Conservation (phyloP, 2,113 vertebrate species). For the Albula glossodonta region DNA sequence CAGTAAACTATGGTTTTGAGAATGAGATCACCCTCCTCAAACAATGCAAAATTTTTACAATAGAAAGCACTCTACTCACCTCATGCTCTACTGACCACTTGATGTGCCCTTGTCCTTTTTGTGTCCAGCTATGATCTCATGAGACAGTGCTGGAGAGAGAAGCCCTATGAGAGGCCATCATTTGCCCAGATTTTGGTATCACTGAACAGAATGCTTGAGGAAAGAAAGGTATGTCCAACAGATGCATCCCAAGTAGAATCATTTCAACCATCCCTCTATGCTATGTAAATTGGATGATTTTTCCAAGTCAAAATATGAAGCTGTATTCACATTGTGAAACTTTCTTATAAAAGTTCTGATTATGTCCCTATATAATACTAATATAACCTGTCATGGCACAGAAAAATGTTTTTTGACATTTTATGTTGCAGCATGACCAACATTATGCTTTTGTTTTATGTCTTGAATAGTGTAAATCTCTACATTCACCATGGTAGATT, state of each 20-base stretch:
- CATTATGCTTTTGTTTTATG: neutral
- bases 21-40: neutral
- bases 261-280: neutral
- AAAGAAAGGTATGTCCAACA: slow-evolving; percentile 76
- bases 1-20: neutral
- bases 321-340: neutral
- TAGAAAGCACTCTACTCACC: neutral
- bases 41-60: neutral
- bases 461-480: neutral
- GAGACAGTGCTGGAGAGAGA: slow-evolving; percentile 87
- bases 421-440: neutral
- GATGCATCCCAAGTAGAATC: neutral
- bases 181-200: slow-evolving; percentile 85
- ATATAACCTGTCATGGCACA: neutral
- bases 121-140: slow-evolving; percentile 81
- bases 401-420: neutral
- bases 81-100: neutral
- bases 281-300: neutral
- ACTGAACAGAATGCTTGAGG: slow-evolving; percentile 83
- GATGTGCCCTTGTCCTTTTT: neutral
- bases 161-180: slow-evolving; percentile 84
- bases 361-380: neutral
- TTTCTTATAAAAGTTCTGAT: too few relatives aligned
- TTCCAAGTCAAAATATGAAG: neutral
- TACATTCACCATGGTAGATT: neutral